Evolutionary conservation across 2,888 invertebrate genomes (phyloP).

Genomic region (Timema cristinae): DNA sequence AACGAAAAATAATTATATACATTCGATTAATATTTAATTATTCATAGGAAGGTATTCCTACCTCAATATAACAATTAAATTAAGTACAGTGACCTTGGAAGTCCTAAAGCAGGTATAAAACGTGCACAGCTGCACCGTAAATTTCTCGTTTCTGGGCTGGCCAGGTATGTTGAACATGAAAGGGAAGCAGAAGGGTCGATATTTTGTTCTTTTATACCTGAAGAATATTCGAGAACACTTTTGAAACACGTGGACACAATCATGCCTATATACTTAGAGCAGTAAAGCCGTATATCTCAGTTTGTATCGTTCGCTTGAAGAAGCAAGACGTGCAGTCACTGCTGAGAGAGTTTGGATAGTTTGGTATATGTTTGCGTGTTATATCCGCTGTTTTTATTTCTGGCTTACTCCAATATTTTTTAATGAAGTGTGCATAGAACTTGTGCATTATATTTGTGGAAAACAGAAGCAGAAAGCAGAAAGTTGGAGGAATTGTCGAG

Average conservation of each 20-base stretch:
- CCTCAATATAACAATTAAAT: slow-evolving; percentile 11
- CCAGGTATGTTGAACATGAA: slow-evolving; percentile 1
- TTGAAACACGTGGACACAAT: neutral
- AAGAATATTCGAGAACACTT: too few relatives aligned
- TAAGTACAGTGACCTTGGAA: too few relatives aligned
- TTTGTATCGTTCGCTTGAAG: slow-evolving; percentile 8
- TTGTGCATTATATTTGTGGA: too few relatives aligned
- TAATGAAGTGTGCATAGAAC: too few relatives aligned
- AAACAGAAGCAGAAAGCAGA: too few relatives aligned
- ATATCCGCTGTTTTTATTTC: neutral
- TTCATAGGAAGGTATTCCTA: slow-evolving; percentile 6
- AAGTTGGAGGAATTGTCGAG: too few relatives aligned
- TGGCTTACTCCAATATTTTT: neutral
- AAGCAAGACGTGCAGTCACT: slow-evolving; percentile 7
- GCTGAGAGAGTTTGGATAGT: slow-evolving; percentile 13
- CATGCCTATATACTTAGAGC: neutral
- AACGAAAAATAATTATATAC: slow-evolving; percentile 4
- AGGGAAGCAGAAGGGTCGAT: slow-evolving; percentile 13
- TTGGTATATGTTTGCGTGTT: neutral
- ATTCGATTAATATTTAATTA: too few relatives aligned
- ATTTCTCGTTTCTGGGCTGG: slow-evolving; percentile 13
- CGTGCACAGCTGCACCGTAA: slow-evolving; percentile 15
- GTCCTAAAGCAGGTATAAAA: neutral
- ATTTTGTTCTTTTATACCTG: slow-evolving; percentile 11
- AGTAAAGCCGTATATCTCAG: slow-evolving; percentile 1